These are phyloP conservation scores for Acropternis orthonyx DNA, from an alignment of 2,797 vertebrate genomes.

Conservation along the genomic window DNA sequence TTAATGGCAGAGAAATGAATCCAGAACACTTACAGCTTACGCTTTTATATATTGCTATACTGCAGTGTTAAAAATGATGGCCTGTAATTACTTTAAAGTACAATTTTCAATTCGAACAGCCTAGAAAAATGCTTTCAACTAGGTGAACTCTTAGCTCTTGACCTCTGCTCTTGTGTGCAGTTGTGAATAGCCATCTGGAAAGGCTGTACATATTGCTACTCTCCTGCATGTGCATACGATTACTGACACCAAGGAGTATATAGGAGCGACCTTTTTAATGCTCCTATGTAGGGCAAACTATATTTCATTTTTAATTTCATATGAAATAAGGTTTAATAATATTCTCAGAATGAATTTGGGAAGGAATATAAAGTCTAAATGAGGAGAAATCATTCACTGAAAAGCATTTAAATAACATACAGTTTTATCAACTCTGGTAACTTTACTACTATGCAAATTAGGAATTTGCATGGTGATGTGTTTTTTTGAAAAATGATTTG, in stretches of 20 bases:
- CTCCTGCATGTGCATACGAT: not conserved
- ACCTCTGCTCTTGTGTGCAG: not conserved
- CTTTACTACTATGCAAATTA: constrained; percentile 37
- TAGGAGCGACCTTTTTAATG: constrained; percentile 22
- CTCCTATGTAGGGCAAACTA: not conserved
- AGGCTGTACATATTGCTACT: not conserved
- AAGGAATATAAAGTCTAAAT: constrained; percentile 27
- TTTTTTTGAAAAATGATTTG: not conserved
- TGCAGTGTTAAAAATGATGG: constrained; percentile 35
- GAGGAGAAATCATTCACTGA: not conserved
- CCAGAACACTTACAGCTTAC: constrained; percentile 17
- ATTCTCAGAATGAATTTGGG: constrained; percentile 21
- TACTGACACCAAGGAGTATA: not conserved
- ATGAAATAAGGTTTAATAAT: constrained; percentile 31
- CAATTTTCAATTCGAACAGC: constrained; percentile 12
- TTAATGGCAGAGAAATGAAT: constrained; percentile 45
- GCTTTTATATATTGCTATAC: constrained; percentile 23
- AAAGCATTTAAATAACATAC: not conserved
- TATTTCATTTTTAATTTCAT: constrained; percentile 48
- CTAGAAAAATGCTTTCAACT: constrained; percentile 8
- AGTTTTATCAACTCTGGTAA: constrained; percentile 9
- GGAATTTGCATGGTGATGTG: not conserved
- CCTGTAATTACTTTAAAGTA: constrained; percentile 53
- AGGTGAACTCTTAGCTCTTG: constrained; percentile 33
- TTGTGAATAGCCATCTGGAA: constrained; percentile 5